Base-by-base conservation (phyloP, 2,113 vertebrate genomes). In the Falcunculus frontatus region DNA sequence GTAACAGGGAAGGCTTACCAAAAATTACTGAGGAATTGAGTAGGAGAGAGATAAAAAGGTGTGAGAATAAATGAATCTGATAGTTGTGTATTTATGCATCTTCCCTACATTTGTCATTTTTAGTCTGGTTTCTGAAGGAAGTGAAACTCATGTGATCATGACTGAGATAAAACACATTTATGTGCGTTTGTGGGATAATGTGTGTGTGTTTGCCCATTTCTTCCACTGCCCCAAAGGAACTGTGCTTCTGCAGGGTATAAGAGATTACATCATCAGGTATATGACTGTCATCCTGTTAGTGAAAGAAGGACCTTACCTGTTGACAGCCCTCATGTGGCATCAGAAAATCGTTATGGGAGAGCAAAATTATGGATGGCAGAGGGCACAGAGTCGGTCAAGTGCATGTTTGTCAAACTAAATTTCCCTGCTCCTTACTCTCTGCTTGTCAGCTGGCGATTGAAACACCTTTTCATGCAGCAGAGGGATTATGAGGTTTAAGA, bases 111-210 rank as follows among this genome's bases (percentile, higher is more conserved):
- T 80, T 18, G 30, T 70, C 21, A 7, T 85, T 88, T 93, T 74
- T n/a, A 50, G 72, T 76, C 76, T 90, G 25, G 53, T 90, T 95
- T 95, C 86, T 92, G 42, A 86, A 93, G 93, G 95, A 97, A 97
- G 84, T 20, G 60, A 90, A 96, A 95, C 86, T 93, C 44, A 49
- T 49, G 86, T 93, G 89, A 90, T 91, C 5, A 1, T 78, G 49
- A 74, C 35, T 42, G 87, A 95, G 78, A 87, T 81, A 84, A 89
- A 87, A 59, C 59, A 29, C 69, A 62, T 95, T 89, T 64, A 52
- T 55, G 21, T 87, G 76, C 1, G 0, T 65, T 91, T 85, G 75
- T 46, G 46, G 55, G 30, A 42, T 52, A 16, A 46, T 4, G 17
- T 46, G 42, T 77, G 63, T 67, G 78, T 49, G 52, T 81, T 62